Evolutionary conservation across 2,888 invertebrate species (phyloP).

Genomic region (Orgyia antiqua): DNA sequence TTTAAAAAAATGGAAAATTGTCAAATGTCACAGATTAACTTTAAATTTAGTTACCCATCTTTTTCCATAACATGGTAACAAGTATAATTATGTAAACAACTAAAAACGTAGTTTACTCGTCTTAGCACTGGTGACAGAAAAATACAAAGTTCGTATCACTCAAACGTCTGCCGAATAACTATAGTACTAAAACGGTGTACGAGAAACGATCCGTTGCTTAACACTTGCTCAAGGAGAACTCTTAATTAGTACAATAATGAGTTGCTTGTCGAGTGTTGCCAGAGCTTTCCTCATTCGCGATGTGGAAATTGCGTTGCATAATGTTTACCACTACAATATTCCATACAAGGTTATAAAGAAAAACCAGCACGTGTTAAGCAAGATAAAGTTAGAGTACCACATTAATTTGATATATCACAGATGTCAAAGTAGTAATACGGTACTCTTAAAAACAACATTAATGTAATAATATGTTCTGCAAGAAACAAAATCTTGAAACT

Average conservation of each 20-base stretch:
- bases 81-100: too few species aligned
- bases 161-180: neutral
- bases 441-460: too few species aligned
- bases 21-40: neutral
- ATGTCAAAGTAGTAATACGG: too few species aligned
- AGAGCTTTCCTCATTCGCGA: neutral
- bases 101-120: too few species aligned
- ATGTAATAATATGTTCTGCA: too few species aligned
- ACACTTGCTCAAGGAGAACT: constrained; percentile 5
- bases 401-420: too few species aligned
- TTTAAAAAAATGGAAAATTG: neutral
- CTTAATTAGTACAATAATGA: constrained; percentile 7
- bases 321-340: constrained; percentile 1
- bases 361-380: too few species aligned
- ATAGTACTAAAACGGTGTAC: constrained; percentile 1
- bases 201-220: constrained; percentile 6
- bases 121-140: too few species aligned
- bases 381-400: too few species aligned
- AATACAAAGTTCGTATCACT: neutral
- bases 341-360: neutral
- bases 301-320: constrained; percentile 1
- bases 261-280: constrained; percentile 1
- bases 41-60: too few species aligned
- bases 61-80: too few species aligned
- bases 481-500: too few species aligned